Evolutionary conservation across 1,140 invertebrate genomes (phyloP), one percentile per base, ranked within the genome.

Genomic region (Drosophila bipectinata): DNA sequence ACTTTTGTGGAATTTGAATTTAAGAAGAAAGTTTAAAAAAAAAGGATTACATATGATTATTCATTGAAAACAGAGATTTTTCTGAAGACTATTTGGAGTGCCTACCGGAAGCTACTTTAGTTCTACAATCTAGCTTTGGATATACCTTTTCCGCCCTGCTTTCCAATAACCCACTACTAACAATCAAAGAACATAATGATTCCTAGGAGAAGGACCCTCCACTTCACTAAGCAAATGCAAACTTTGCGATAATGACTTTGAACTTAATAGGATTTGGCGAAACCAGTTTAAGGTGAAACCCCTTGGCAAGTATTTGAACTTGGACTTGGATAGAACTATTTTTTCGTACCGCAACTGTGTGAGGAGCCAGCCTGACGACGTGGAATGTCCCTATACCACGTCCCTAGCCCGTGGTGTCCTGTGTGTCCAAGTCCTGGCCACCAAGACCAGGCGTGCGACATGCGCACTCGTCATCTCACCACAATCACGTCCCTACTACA

Each of bases 381-480:
- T 84, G 81, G 80, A 84, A 69, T 69, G 77, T 62, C 63, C 63
- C 51, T 60, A 60, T 24, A 26, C 63, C 28, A 26, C 41, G 60
- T 30, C 63, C 60, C 57, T 9, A 18, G 45, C 15, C 47, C 57
- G 44, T 47, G 44, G 44, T 47, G 44, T 47, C 44, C 44, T 55
- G 60, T 55, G 60, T 62, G 58, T 64, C 60, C 48, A 72, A 72
- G 60, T 87, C 78, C 69, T 72, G 74, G 69, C 80, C 64, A 72
- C 62, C 66, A 78, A 59, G 57, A 72, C 62, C 66, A 78, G 62
- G 57, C 55, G 58, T 32, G 26, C 69, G 73, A 68, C 82, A 85
- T 87, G 82, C 82, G 82, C 82, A 87, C 15, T 66, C 26, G n/a
- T 3, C 10, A 80, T 72, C 41, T 71, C 80, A 84, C 80, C 81